These are phyloP conservation scores for Colius striatus DNA, from an alignment of 2,113 vertebrate species.

Conservation along the genomic window DNA sequence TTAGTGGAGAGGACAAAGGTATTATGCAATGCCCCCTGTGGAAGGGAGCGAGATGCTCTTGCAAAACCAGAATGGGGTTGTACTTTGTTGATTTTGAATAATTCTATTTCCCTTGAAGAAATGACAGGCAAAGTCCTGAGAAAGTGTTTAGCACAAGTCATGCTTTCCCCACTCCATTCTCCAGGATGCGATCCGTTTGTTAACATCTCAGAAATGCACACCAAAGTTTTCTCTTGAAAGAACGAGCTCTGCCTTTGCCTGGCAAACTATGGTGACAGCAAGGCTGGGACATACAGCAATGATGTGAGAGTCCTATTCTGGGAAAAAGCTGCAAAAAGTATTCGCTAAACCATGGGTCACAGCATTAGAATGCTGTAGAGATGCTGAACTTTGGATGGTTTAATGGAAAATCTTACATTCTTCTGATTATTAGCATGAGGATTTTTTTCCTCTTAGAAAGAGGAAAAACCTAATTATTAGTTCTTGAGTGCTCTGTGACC, in stretches of 20 bases:
- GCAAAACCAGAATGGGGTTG: not conserved
- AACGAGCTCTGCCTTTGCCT: not conserved
- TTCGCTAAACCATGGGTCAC: not conserved
- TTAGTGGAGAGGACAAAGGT: not conserved
- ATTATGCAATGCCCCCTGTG: fast-evolving
- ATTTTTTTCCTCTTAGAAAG: slow-evolving; percentile 19
- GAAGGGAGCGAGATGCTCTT: not conserved
- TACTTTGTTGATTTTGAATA: not conserved
- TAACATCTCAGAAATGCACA: not conserved
- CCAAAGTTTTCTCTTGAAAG: not conserved
- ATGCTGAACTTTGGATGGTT: not conserved
- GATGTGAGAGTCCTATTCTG: not conserved
- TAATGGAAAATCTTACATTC: slow-evolving; percentile 18
- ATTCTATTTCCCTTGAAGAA: not conserved
- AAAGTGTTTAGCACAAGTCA: not conserved
- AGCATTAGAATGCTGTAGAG: not conserved
- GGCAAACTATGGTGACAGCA: not conserved
- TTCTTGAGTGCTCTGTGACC: slow-evolving; percentile 24
- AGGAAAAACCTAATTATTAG: slow-evolving; percentile 45
- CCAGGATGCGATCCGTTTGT: not conserved
- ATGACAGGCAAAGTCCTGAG: not conserved
- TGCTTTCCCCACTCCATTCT: fast-evolving
- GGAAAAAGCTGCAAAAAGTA: not conserved
- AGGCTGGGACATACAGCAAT: not conserved
- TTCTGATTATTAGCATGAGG: slow-evolving; percentile 31